Percentiles rank a stretch among this genome's conserved stretches.
phyloP scores from a whole-genome alignment of 2,888 invertebrate species.

The Microplitis deprimator region DNA sequence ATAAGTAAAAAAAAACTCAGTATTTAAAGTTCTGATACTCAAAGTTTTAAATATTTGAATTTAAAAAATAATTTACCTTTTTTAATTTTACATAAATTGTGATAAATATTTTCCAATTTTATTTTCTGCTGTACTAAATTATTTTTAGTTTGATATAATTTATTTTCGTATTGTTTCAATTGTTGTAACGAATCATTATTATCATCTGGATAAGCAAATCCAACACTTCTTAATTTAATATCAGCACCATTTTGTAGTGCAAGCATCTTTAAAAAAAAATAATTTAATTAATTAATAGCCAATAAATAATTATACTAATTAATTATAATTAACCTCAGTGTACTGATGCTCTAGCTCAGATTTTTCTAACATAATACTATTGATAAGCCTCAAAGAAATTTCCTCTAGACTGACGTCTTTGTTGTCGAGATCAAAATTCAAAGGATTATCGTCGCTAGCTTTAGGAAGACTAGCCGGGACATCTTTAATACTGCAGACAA shows the following conservation, averaged over 20 bases:
- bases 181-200: conserved; percentile 78
- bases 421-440: conserved; percentile 51
- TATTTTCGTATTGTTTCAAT: conserved; percentile 78
- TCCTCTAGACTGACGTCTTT: conserved; percentile 80
- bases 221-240: conserved; percentile 76
- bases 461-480: conserved; percentile 48
- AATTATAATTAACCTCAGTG: conserved; percentile 67
- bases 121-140: conserved; percentile 77
- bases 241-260: conserved; percentile 76
- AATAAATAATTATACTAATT: conserved; percentile 2
- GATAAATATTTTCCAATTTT: conserved; percentile 73
- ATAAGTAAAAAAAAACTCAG: too few relatives aligned
- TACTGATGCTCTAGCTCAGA: conserved; percentile 79
- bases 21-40: too few relatives aligned
- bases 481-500: conserved; percentile 59
- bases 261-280: conserved; percentile 73
- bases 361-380: conserved; percentile 80
- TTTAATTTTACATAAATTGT: conserved; percentile 70
- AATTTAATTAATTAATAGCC: conserved; percentile 25
- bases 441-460: conserved; percentile 28
- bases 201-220: conserved; percentile 77
- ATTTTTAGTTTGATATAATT: conserved; percentile 77
- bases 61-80: conserved; percentile 59
- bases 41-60: too few relatives aligned
- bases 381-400: conserved; percentile 81